Conservation (phyloP, 2,113 vertebrate species). For the Gulo gulo region DNA sequence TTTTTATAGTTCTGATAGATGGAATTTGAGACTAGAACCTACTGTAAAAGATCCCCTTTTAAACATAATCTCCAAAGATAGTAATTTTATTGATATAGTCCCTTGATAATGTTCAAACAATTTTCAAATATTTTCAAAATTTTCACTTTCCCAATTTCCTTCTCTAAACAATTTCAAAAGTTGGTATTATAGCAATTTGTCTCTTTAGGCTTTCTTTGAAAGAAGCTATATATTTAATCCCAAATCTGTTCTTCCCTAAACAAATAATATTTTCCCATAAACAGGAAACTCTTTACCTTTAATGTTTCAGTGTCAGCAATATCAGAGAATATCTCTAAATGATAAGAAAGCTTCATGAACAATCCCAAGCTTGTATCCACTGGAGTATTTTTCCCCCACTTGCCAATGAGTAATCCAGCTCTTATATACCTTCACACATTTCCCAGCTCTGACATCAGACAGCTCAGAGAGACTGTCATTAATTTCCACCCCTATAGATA, state of each 20-base stretch:
- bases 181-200: background rate
- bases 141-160: background rate
- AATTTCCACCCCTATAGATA: conserved; percentile 58
- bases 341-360: conserved; percentile 47
- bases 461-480: conserved; percentile 62
- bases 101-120: background rate
- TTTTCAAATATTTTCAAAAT: background rate
- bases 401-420: conserved; percentile 51
- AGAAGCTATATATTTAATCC: background rate
- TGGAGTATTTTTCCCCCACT: conserved; percentile 37
- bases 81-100: background rate
- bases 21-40: conserved; percentile 50
- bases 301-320: conserved; percentile 26
- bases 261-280: conserved; percentile 2
- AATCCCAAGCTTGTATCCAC: conserved; percentile 56
- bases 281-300: conserved; percentile 79
- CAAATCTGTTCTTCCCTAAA: background rate
- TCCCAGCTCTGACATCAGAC: conserved; percentile 81
- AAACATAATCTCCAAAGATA: background rate
- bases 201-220: background rate
- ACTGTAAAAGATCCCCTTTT: background rate
- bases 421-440: conserved; percentile 80
- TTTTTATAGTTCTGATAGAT: background rate
- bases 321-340: conserved; percentile 43
- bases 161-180: background rate